Evolutionary conservation across 2,113 vertebrate species (phyloP), one percentile per base, ranked within the genome.

Genomic region (Ardeotis arabs): DNA sequence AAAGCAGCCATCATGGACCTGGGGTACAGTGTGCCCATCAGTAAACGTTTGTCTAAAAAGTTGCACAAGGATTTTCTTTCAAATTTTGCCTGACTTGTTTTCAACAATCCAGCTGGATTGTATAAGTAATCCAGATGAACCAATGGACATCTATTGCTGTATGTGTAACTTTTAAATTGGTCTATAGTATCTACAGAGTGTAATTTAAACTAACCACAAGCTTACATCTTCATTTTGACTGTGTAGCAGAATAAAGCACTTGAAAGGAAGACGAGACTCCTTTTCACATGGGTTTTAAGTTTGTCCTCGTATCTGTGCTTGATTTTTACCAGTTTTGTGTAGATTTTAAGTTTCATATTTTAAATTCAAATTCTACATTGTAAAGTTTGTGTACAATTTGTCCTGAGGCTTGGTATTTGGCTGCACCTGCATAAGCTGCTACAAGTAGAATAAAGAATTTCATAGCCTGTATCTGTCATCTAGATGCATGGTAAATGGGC

Each of bases 11-110:
- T 87, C 99, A 99, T 41, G 99, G 99, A 87, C 99, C 99, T 58
- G 99, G 99, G 94, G 99, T 99, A 90, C 99, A 99, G 98, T 99
- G 99, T 91, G 99, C 99, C 96, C 99, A 99, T 95, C 99, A 99
- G 98, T 99, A 98, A 98, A 97, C 91, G 35, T 96, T 96, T 95
- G 95, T 96, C 94, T 95, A 93, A 96, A 52, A 95, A 96, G 96
- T 98, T 97, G 96, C 98, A 97, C 98, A 96, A 95, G 98, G 98
- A 97, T 97, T 97, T 97, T 97, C 94, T 96, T 97, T 98, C 93
- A 97, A 96, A 96, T 80, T 98, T 97, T 97, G 96, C 97, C 96
- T 97, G 97, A 96, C 96, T 97, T 94, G 95, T 97, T 98, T 97
- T 98, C 96, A 96, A 67, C 97, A 62, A 97, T 97, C 95, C 95